These are phyloP conservation scores for Hofmannophila pseudospretella DNA, from an alignment of 2,888 invertebrate species.

Conservation along the genomic window DNA sequence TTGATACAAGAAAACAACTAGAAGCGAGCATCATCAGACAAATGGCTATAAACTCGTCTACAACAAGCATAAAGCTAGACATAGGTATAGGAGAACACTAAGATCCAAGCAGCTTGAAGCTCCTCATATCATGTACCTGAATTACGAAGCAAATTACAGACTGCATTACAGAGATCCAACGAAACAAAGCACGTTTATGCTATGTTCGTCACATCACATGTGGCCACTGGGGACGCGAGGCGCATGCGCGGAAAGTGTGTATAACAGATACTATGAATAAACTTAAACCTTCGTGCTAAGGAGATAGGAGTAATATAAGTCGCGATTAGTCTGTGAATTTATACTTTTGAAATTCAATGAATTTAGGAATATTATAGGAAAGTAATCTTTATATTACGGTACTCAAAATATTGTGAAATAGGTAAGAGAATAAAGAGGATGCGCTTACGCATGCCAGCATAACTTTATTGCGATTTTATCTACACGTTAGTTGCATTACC, in stretches of 20 bases:
- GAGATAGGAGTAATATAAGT: too few relatives aligned
- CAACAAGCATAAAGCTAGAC: too few relatives aligned
- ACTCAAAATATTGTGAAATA: not conserved
- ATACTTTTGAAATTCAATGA: too few relatives aligned
- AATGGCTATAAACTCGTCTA: too few relatives aligned
- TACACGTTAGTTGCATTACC: constrained; percentile 46
- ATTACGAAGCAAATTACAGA: constrained; percentile 32
- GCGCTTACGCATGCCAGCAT: constrained; percentile 62
- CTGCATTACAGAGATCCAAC: constrained; percentile 25
- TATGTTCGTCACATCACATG: constrained; percentile 41
- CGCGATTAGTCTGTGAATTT: too few relatives aligned
- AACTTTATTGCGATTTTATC: constrained; percentile 49
- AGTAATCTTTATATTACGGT: too few relatives aligned
- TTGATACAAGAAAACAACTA: too few relatives aligned
- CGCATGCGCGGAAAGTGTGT: constrained; percentile 27
- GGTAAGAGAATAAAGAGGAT: constrained; percentile 17
- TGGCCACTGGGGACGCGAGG: constrained; percentile 38
- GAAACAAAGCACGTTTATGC: constrained; percentile 43
- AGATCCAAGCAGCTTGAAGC: too few relatives aligned
- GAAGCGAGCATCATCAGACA: too few relatives aligned
- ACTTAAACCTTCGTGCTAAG: too few relatives aligned
- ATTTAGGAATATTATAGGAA: too few relatives aligned
- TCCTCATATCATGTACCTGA: constrained; percentile 11
- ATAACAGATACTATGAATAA: not conserved
- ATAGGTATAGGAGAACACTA: too few relatives aligned